A percentile compares a stretch with the other conserved stretches of the same genome.
Evolutionary conservation across 2,797 vertebrate species (phyloP).

Genomic region (Anolis apletophallus): DNA sequence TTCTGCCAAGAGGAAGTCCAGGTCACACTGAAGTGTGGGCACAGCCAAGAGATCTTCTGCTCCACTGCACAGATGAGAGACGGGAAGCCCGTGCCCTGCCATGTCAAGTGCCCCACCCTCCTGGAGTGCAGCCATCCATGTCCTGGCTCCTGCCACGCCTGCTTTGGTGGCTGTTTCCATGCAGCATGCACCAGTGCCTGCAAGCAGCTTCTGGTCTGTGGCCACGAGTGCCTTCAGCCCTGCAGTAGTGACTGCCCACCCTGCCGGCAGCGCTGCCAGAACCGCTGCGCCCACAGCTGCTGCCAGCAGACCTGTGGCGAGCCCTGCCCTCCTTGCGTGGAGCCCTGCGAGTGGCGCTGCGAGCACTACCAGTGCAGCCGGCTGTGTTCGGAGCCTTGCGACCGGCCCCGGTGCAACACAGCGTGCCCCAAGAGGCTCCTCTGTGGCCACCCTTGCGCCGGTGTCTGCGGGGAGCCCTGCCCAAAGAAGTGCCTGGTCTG

Average conservation of each 20-base stretch:
- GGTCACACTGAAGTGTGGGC: constrained; percentile 84
- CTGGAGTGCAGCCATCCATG: constrained; percentile 88
- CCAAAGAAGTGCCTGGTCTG: constrained; percentile 89
- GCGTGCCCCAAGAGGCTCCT: constrained; percentile 81
- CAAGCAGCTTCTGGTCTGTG: constrained; percentile 85
- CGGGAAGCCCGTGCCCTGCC: constrained; percentile 73
- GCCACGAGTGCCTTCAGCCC: constrained; percentile 86
- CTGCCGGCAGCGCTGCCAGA: constrained; percentile 84
- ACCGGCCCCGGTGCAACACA: constrained; percentile 84
- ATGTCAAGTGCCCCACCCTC: constrained; percentile 69
- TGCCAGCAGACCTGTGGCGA: constrained; percentile 87
- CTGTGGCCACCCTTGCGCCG: constrained; percentile 89
- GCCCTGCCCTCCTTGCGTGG: constrained; percentile 84
- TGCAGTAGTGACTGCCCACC: constrained; percentile 88
- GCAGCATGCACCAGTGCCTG: constrained; percentile 79
- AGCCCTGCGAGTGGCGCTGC: constrained; percentile 89
- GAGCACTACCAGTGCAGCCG: constrained; percentile 85
- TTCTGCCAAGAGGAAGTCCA: constrained; percentile 76
- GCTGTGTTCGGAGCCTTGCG: constrained; percentile 90
- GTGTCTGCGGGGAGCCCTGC: constrained; percentile 92
- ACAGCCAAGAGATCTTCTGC: constrained; percentile 81
- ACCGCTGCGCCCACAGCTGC: constrained; percentile 88
- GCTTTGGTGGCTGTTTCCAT: constrained; percentile 88
- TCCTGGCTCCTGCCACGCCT: constrained; percentile 82
- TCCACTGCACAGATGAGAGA: constrained; percentile 10